A percentile compares a stretch with the other conserved stretches of the same genome.
Evolutionary conservation across 2,888 invertebrate genomes (phyloP).

Genomic region (Willowsia nigromaculata): DNA sequence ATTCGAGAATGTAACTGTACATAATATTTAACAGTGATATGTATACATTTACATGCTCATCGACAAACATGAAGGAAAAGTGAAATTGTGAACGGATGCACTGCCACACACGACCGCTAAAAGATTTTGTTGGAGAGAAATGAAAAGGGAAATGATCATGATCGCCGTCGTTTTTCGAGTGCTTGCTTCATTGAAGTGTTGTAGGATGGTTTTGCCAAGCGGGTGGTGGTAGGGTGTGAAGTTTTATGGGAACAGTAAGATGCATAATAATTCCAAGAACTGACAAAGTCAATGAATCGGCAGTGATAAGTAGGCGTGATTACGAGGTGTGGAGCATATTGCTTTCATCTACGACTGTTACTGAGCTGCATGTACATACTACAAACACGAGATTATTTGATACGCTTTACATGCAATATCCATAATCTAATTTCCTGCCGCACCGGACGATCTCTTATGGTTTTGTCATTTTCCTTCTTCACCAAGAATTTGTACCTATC

Average conservation of each 20-base stretch:
- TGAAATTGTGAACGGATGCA: constrained; percentile 6
- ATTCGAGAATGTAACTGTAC: neutral
- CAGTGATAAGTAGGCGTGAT: constrained; percentile 72
- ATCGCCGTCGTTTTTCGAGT: constrained; percentile 29
- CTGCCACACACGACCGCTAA: neutral
- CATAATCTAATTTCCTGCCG: constrained; percentile 61
- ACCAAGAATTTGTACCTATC: neutral
- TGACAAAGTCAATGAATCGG: constrained; percentile 73
- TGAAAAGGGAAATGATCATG: constrained; percentile 48
- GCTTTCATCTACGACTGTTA: neutral
- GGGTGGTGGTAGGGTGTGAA: constrained; percentile 23
- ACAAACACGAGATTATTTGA: constrained; percentile 40
- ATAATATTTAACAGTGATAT: neutral
- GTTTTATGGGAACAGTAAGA: constrained; percentile 61
- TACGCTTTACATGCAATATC: constrained; percentile 60
- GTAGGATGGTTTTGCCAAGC: constrained; percentile 7
- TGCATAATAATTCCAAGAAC: constrained; percentile 67
- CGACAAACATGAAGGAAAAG: neutral
- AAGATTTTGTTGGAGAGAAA: constrained; percentile 14
- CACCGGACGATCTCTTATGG: constrained; percentile 59
- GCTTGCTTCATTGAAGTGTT: constrained; percentile 5
- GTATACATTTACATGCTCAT: neutral
- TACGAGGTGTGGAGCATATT: constrained; percentile 69
- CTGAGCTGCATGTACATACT: neutral
- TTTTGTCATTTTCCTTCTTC: constrained; percentile 57